Evolutionary conservation across 2,888 invertebrate species (phyloP), one percentile per base, ranked within the genome.

Genomic region (Crepidodera aurea): DNA sequence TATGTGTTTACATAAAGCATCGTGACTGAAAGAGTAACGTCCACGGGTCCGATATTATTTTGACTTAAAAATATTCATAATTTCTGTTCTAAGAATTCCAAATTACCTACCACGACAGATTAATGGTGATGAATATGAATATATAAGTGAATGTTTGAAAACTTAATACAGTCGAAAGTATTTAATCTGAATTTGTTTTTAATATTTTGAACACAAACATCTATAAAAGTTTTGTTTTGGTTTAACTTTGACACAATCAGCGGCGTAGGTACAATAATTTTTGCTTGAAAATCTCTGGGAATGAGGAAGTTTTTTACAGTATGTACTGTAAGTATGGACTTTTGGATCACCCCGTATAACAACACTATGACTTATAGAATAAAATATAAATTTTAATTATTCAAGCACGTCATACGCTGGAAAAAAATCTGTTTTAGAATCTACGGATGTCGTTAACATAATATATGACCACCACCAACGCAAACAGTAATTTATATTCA

Each of bases 371-470:
- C n/a, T n/a, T n/a, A n/a, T n/a, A n/a, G n/a, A n/a, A n/a, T 16
- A 8, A 19, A 22, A 19, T n/a, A 42, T 42, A 42, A 19, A 42
- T 42, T 42, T 42, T 19, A 42, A 42, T 42, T 19, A 42, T 8
- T 19, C n/a, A 7, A 19, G 19, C 42, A 42, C 19, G n/a, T 42
- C 42, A 42, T 7, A 8, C 15, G 6, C 10, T 1, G 6, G 15
- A 40, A 42, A 42, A 19, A 19, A 42, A n/a, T 18, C 7, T 13
- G n/a, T 25, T 16, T 25, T 46, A 27, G 46, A 13, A 7, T 25
- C n/a, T 12, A 46, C 46, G 25, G 12, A 46, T 10, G 46, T 46
- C 46, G 46, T 46, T 46, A 46, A 46, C 46, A 46, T 46, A 46
- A 46, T 46, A 46, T 46, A 46, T 46, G 46, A 46, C 27, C 13